Evolutionary conservation across 2,113 vertebrate species (phyloP).

Genomic region (Abramis brama): DNA sequence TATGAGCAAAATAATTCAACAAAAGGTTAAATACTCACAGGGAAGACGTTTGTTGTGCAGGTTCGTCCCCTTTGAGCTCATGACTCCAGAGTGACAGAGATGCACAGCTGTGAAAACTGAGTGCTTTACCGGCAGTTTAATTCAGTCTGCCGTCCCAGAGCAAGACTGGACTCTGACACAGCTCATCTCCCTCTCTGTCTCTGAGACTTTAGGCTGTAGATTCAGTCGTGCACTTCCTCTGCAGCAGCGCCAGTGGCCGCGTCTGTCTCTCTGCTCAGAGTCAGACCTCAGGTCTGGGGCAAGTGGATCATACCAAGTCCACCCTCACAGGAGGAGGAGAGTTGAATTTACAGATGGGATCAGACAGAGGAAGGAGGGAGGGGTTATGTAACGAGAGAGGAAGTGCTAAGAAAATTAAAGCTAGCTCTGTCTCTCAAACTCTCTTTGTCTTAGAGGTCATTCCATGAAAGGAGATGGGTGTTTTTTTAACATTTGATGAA

Average conservation of each 20-base stretch:
- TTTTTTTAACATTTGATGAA: background rate
- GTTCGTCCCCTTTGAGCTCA: slow-evolving; percentile 74
- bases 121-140: slow-evolving; percentile 44
- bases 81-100: slow-evolving; percentile 59
- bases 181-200: slow-evolving; percentile 58
- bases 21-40: slow-evolving; percentile 68
- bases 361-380: slow-evolving; percentile 29
- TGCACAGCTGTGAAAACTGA: slow-evolving; percentile 27
- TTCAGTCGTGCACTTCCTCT: background rate
- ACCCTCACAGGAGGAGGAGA: slow-evolving; percentile 65
- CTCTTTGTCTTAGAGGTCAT: background rate
- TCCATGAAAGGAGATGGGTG: background rate
- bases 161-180: slow-evolving; percentile 35
- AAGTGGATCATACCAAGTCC: slow-evolving; percentile 65
- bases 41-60: slow-evolving; percentile 68
- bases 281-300: slow-evolving; percentile 60
- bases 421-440: slow-evolving; percentile 2
- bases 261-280: background rate
- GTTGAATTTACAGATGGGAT: slow-evolving; percentile 8
- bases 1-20: background rate
- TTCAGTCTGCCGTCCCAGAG: slow-evolving; percentile 49
- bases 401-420: slow-evolving; percentile 63
- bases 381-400: slow-evolving; percentile 56
- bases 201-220: slow-evolving; percentile 38
- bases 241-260: background rate